phyloP scores from a whole-genome alignment of 2,888 invertebrate species.

The Myathropa florea region DNA sequence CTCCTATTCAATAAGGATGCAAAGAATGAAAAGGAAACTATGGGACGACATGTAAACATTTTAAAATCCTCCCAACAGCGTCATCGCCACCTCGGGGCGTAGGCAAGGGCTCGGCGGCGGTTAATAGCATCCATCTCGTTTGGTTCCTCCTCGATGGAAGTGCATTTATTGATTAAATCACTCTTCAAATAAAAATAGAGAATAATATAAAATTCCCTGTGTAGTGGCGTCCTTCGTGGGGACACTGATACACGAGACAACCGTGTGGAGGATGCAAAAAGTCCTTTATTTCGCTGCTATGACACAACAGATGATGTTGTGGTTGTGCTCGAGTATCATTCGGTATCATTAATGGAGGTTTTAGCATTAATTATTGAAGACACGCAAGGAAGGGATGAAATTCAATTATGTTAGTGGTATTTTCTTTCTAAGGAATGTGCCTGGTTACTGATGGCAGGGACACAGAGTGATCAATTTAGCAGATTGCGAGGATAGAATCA shows the following conservation, averaged over 20 bases:
- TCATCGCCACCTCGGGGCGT: neutral
- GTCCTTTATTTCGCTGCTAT: slow-evolving; percentile 9
- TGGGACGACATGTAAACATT: slow-evolving; percentile 40
- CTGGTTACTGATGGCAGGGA: neutral
- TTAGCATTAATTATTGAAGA: slow-evolving; percentile 28
- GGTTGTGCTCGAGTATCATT: slow-evolving; percentile 26
- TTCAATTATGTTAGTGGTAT: slow-evolving; percentile 48
- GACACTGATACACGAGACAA: neutral
- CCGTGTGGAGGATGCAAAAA: neutral
- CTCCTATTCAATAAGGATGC: slow-evolving; percentile 13
- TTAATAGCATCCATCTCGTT: slow-evolving; percentile 6
- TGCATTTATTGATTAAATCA: slow-evolving; percentile 63
- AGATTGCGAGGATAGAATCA: neutral
- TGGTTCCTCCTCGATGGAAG: slow-evolving; percentile 42
- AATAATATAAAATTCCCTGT: slow-evolving; percentile 32
- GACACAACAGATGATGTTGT: slow-evolving; percentile 31
- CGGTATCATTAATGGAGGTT: slow-evolving; percentile 32
- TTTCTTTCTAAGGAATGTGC: neutral
- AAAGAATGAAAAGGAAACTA: slow-evolving; percentile 20
- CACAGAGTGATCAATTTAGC: neutral
- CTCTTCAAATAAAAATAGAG: slow-evolving; percentile 36
- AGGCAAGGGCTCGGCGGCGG: neutral
- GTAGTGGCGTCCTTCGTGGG: neutral
- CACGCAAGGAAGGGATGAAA: slow-evolving; percentile 25
- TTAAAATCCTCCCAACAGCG: slow-evolving; percentile 22